Evolutionary conservation across 2,797 vertebrate species (phyloP), one percentile per base, ranked within the genome.

Genomic region (Champsocephalus gunnari): DNA sequence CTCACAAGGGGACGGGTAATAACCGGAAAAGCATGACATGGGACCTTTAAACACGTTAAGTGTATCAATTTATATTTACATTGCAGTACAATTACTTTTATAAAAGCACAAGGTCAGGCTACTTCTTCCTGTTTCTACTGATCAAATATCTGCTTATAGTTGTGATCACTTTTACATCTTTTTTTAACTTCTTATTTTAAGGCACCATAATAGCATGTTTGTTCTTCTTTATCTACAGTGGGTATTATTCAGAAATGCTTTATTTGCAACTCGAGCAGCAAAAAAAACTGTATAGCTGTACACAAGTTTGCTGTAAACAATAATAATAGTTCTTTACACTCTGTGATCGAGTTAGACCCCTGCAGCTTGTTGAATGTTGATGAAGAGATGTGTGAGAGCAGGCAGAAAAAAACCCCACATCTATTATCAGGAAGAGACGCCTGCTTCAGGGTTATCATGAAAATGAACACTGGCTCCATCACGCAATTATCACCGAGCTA

Each of bases 401-500:
- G 81, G 75, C 28, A 73, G 55, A 78, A 84, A 73, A 88, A 88
- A 81, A 9, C 0, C 0, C 5, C 74, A 81, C 71, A 66, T 86
- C 77, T 87, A 81, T 85, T 90, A 79, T 62, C 79, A 69, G 81
- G 71, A 86, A 66, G 66, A 85, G 80, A 80, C 54, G 70, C 75
- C 80, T 66, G 86, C 88, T 87, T 83, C 67, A 80, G 88, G 90
- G 83, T 88, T 81, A 84, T 86, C 86, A 84, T 88, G 86, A 87
- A 85, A 88, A 89, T 87, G 81, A 93, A 89, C 82, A 81, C 49
- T 75, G 82, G 56, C 80, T 81, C 74, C 82, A 71, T 66, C 67
- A 50, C 64, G 88, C 91, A 93, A 93, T 93, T 94, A 93, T 91
- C 80, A 79, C 76, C 87, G 71, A 86, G 84, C 90, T 73, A 64